Conservation (phyloP, 2,888 invertebrate species). For the Meganola albula region DNA sequence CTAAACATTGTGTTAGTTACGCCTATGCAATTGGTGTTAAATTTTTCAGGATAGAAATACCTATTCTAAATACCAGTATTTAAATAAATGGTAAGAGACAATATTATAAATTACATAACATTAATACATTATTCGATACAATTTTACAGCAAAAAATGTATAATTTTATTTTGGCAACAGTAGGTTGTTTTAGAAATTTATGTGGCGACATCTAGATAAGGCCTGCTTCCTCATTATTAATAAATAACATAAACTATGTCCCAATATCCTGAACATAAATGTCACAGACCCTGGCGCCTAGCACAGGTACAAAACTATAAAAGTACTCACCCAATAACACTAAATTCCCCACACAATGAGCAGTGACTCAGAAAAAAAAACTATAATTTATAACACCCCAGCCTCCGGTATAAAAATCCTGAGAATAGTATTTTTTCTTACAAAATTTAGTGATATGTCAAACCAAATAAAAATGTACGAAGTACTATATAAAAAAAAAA, state of each 20-base stretch:
- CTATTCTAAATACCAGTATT: too few relatives aligned
- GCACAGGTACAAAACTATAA: slow-evolving; percentile 66
- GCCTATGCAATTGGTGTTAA: slow-evolving; percentile 21
- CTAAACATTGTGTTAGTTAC: slow-evolving; percentile 21
- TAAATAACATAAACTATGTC: slow-evolving; percentile 73
- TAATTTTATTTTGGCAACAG: slow-evolving; percentile 57
- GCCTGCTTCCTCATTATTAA: slow-evolving; percentile 67
- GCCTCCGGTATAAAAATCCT: slow-evolving; percentile 67
- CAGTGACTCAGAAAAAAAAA: slow-evolving; percentile 59
- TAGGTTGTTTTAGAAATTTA: slow-evolving; percentile 56
- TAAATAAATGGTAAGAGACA: too few relatives aligned
- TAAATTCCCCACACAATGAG: slow-evolving; percentile 58
- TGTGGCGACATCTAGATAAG: slow-evolving; percentile 40
- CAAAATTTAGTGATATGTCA: slow-evolving; percentile 77
- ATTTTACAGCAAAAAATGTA: slow-evolving; percentile 40
- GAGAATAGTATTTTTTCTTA: slow-evolving; percentile 72
- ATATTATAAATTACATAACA: too few relatives aligned
- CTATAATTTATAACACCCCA: slow-evolving; percentile 68
- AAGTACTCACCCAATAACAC: slow-evolving; percentile 61
- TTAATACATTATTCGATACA: too few relatives aligned
- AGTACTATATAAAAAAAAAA: slow-evolving; percentile 52
- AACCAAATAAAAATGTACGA: slow-evolving; percentile 74
- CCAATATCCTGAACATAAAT: slow-evolving; percentile 74
- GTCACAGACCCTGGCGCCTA: slow-evolving; percentile 75
- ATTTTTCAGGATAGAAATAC: too few relatives aligned